Evolutionary conservation across 2,797 vertebrate genomes (phyloP).

Genomic region (Leucoraja ocellata): DNA sequence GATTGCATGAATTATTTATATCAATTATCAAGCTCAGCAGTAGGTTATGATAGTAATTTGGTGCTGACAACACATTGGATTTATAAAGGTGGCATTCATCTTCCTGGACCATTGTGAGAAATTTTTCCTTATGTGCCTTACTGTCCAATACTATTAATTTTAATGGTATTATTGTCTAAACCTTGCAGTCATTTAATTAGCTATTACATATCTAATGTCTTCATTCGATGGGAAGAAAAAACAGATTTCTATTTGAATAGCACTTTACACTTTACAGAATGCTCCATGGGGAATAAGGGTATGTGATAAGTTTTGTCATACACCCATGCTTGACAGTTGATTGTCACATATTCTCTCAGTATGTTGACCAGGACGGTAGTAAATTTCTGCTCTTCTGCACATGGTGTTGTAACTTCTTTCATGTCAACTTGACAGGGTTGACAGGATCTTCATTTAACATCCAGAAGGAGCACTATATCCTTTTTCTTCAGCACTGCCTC

Average conservation of each 20-base stretch:
- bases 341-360: background rate
- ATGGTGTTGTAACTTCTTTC: no score
- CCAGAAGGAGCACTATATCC: background rate
- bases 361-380: background rate
- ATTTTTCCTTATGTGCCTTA: background rate
- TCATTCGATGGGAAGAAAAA: background rate
- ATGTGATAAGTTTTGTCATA: background rate
- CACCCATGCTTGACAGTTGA: background rate
- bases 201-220: background rate
- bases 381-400: background rate
- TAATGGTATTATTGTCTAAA: background rate
- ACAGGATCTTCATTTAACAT: background rate
- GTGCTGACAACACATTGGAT: background rate
- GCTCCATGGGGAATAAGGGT: background rate
- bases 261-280: background rate
- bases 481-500: background rate
- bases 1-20: constrained; percentile 21
- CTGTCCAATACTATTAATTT: background rate
- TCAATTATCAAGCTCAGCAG: background rate
- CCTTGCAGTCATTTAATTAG: background rate
- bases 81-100: background rate
- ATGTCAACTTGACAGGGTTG: background rate
- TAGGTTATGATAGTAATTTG: background rate
- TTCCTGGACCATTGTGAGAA: background rate
- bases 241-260: background rate